Evolutionary conservation across 2,797 vertebrate genomes (phyloP).

Genomic region (Mus caroli): DNA sequence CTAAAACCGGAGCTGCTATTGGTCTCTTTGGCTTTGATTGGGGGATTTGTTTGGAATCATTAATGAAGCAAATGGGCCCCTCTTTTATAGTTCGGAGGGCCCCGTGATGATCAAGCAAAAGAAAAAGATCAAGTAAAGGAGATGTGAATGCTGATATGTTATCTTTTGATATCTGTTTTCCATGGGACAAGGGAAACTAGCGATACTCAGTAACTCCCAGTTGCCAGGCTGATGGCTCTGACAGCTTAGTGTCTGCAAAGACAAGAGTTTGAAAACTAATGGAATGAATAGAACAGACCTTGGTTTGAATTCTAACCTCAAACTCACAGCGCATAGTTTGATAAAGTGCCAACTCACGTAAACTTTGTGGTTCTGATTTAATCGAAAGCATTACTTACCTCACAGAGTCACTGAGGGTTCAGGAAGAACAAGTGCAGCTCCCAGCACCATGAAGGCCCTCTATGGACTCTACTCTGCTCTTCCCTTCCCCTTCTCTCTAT

Average conservation of each 20-base stretch:
- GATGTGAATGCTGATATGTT: neutral
- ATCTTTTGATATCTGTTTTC: slow-evolving; percentile 13
- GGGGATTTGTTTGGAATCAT: slow-evolving; percentile 34
- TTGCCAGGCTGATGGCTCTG: neutral
- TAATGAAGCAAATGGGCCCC: neutral
- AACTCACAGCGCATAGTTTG: neutral
- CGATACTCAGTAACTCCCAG: neutral
- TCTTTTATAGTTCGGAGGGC: neutral
- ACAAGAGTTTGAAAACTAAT: neutral
- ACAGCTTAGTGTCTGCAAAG: neutral
- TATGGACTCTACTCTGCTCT: neutral
- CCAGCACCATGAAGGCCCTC: neutral
- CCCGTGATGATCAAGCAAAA: neutral
- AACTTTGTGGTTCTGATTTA: neutral
- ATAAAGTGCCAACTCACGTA: neutral
- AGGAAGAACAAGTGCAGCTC: neutral
- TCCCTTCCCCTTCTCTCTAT: neutral
- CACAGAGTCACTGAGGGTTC: neutral
- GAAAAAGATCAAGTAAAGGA: slow-evolving; percentile 36
- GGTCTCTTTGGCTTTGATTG: slow-evolving; percentile 47
- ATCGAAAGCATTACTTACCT: neutral
- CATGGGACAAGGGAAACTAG: neutral
- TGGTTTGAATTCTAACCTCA: neutral
- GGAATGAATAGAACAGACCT: slow-evolving; percentile 34
- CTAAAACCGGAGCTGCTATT: slow-evolving; percentile 13